phyloP scores from a whole-genome alignment of 2,888 invertebrate species.

The Micoletzkya japonica region DNA sequence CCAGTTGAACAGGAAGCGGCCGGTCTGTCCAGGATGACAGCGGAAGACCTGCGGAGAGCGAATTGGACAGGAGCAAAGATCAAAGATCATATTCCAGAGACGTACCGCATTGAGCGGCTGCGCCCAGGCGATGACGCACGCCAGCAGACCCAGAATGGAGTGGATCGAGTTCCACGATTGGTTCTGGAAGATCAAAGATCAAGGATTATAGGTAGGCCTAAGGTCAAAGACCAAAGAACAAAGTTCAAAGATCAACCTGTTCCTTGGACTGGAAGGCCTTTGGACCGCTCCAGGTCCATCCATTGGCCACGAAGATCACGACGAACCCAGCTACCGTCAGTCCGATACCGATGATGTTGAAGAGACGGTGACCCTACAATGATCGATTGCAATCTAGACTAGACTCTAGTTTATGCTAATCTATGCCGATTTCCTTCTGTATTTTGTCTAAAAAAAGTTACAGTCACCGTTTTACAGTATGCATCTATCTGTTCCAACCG shows the following conservation, averaged over 20 bases:
- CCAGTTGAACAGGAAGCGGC: constrained; percentile 41
- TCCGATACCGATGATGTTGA: constrained; percentile 44
- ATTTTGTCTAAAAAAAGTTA: no score
- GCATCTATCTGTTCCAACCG: background rate
- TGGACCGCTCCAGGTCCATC: constrained; percentile 45
- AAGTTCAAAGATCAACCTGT: background rate
- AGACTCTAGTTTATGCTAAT: no score
- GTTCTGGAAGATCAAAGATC: constrained; percentile 42
- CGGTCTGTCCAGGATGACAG: constrained; percentile 36
- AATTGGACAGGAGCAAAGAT: background rate
- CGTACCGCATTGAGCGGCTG: constrained; percentile 44
- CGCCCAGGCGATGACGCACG: constrained; percentile 48
- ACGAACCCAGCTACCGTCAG: constrained; percentile 43
- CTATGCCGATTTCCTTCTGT: no score
- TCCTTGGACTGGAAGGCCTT: constrained; percentile 28
- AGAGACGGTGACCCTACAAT: constrained; percentile 39
- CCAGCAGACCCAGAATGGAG: constrained; percentile 44
- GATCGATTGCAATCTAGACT: no score
- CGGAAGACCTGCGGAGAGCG: constrained; percentile 31
- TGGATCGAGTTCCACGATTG: constrained; percentile 42
- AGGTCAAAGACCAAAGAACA: no score
- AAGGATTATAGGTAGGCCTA: no score
- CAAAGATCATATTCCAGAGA: constrained; percentile 4
- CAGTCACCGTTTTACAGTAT: background rate
- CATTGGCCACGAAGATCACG: constrained; percentile 43